Conservation (phyloP, 2,113 vertebrate species). For the Colinus virginianus region DNA sequence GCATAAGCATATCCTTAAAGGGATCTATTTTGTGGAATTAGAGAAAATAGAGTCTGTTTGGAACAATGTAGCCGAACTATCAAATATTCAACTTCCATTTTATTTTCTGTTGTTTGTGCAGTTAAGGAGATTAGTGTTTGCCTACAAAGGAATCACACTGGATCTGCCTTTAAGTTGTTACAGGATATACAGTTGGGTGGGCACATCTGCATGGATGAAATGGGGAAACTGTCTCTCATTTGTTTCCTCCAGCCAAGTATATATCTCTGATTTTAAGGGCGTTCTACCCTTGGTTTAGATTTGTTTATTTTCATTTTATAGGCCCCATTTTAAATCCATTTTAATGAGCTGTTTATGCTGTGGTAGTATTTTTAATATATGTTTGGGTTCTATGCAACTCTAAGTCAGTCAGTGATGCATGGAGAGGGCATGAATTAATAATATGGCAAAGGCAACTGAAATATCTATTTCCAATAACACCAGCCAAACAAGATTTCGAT, state of each 20-base stretch:
- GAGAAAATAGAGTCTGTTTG: constrained; percentile 22
- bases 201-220: constrained; percentile 16
- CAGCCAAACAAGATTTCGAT: background rate
- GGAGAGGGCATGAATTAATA: constrained; percentile 45
- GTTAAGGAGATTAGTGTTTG: constrained; percentile 29
- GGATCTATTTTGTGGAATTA: constrained; percentile 30
- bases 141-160: constrained; percentile 3
- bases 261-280: constrained; percentile 55
- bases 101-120: constrained; percentile 15
- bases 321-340: constrained; percentile 40
- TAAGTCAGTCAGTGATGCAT: background rate
- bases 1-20: background rate
- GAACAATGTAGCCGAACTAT: constrained; percentile 7
- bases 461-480: background rate
- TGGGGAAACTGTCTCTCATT: constrained; percentile 1
- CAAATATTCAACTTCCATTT: constrained; percentile 16
- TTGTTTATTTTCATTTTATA: constrained; percentile 58
- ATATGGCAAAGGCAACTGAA: constrained; percentile 24
- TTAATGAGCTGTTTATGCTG: constrained; percentile 57
- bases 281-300: constrained; percentile 57
- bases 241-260: constrained; percentile 46
- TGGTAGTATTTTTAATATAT: constrained; percentile 52
- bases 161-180: constrained; percentile 18
- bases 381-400: constrained; percentile 34
- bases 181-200: background rate